phyloP scores from a whole-genome alignment of 2,113 vertebrate genomes.

The Tetraodon nigroviridis region DNA sequence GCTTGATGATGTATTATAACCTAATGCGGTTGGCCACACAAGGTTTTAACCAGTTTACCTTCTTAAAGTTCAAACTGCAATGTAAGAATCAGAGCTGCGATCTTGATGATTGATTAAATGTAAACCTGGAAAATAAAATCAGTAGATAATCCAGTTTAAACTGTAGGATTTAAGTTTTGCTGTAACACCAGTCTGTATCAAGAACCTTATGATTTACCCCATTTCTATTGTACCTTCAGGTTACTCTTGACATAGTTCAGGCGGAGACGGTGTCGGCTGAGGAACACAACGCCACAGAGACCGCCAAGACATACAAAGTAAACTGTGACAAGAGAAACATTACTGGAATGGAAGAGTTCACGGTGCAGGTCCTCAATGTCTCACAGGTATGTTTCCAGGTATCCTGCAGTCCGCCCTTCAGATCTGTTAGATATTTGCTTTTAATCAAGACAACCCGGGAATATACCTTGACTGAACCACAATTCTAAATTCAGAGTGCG shows the following conservation, averaged over 20 bases:
- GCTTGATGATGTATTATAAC: too few species aligned
- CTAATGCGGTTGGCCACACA: too few species aligned
- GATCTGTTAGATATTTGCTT: background rate
- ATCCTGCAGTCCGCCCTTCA: too few species aligned
- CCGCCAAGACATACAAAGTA: constrained; percentile 83
- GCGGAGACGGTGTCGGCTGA: constrained; percentile 44
- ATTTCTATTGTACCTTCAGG: constrained; percentile 23
- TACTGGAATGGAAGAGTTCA: constrained; percentile 70
- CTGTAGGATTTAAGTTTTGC: too few species aligned
- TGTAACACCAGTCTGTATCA: background rate
- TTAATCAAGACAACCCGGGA: background rate
- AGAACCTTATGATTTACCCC: background rate
- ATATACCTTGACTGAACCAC: background rate
- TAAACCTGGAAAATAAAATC: too few species aligned
- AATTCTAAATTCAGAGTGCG: background rate
- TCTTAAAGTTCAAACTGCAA: background rate
- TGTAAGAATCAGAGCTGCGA: too few species aligned
- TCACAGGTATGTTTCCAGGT: constrained; percentile 77
- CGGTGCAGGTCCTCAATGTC: constrained; percentile 84
- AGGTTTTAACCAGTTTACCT: too few species aligned
- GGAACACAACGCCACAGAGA: constrained; percentile 80
- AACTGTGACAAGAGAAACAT: constrained; percentile 87
- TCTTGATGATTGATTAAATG: too few species aligned
- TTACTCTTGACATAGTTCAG: constrained; percentile 65
- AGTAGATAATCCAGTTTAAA: too few species aligned